phyloP scores from a whole-genome alignment of 2,797 vertebrate species.

The Octomys mimax region DNA sequence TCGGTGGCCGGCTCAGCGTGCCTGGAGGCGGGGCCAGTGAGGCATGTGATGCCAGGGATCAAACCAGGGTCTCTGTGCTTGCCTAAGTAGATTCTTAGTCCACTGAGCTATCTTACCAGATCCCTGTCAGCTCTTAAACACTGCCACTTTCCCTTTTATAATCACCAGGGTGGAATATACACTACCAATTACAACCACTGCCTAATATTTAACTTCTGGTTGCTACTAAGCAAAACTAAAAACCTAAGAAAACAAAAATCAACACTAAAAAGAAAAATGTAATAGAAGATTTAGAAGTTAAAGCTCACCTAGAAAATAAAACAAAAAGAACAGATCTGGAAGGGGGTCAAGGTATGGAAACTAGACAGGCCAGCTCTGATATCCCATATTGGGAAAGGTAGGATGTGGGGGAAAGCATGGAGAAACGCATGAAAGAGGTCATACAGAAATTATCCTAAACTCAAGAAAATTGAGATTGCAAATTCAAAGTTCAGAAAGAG shows the following conservation, averaged over 20 bases:
- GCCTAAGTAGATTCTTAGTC: too few species aligned
- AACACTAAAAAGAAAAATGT: constrained; percentile 35
- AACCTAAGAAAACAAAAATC: constrained; percentile 55
- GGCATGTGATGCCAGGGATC: too few species aligned
- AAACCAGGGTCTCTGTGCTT: too few species aligned
- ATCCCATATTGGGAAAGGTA: neutral
- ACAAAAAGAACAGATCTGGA: neutral
- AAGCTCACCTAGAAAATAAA: too few species aligned
- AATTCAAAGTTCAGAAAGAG: constrained; percentile 31
- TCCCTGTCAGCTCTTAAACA: constrained; percentile 22
- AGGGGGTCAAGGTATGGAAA: neutral
- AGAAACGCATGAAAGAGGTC: constrained; percentile 7
- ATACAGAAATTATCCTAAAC: constrained; percentile 1
- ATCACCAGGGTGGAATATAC: neutral
- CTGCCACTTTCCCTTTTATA: neutral
- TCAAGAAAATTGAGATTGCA: constrained; percentile 3
- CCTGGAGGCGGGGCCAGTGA: too few species aligned
- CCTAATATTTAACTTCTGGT: constrained; percentile 37
- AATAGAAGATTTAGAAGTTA: neutral
- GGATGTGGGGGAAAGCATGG: neutral
- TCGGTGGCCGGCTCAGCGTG: too few species aligned
- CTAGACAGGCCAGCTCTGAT: neutral
- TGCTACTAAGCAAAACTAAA: constrained; percentile 49
- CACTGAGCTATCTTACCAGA: too few species aligned
- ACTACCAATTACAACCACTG: neutral